phyloP scores from a whole-genome alignment of 2,113 vertebrate genomes.

The Pantherophis guttatus region DNA sequence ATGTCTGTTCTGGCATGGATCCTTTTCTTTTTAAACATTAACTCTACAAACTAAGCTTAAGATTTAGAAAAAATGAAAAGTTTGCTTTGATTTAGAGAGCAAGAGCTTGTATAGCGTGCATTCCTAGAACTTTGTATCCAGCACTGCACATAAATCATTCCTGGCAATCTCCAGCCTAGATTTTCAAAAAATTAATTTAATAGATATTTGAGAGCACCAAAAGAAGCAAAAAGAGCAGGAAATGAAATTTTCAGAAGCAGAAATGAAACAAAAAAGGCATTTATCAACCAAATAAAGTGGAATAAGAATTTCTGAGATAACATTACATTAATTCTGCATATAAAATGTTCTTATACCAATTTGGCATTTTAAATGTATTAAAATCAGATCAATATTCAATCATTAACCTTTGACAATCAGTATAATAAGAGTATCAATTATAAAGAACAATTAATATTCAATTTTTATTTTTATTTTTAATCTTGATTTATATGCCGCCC shows the following conservation, averaged over 20 bases:
- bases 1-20: background rate
- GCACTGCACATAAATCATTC: conserved; percentile 10
- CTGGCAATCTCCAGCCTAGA: background rate
- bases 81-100: background rate
- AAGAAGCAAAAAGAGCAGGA: background rate
- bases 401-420: no score
- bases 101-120: background rate
- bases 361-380: background rate
- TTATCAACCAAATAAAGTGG: background rate
- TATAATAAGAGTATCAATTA: no score
- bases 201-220: background rate
- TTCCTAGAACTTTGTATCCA: background rate
- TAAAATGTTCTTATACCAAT: background rate
- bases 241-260: background rate
- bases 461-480: no score
- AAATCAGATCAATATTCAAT: background rate
- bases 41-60: background rate
- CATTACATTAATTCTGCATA: background rate
- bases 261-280: background rate
- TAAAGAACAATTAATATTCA: no score
- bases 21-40: conserved; percentile 24
- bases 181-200: background rate
- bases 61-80: background rate
- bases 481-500: no score
- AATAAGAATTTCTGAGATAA: background rate